phyloP scores from a whole-genome alignment of 2,797 vertebrate genomes.

The Sarcophilus harrisii region DNA sequence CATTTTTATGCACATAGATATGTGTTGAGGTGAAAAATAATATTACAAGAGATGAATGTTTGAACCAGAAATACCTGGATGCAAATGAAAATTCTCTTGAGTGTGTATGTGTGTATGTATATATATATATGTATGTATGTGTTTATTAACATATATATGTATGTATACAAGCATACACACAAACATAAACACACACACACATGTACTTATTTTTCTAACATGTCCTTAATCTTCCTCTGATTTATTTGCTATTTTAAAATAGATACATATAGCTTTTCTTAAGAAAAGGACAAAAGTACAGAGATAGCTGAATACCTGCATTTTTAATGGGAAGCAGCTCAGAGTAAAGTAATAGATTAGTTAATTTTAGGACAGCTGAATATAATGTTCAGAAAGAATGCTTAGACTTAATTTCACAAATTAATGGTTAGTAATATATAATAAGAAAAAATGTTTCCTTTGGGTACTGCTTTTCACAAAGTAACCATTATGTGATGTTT shows the following conservation, averaged over 20 bases:
- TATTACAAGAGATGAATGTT: background rate
- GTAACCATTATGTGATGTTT: constrained; percentile 56
- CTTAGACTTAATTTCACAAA: constrained; percentile 46
- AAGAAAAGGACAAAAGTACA: constrained; percentile 55
- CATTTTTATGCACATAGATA: constrained; percentile 50
- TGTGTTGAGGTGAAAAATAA: background rate
- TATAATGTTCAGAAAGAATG: constrained; percentile 46
- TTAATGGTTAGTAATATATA: constrained; percentile 26
- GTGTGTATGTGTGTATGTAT: background rate
- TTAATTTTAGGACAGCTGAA: constrained; percentile 52
- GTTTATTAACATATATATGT: background rate
- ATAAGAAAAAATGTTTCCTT: constrained; percentile 35
- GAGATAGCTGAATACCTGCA: constrained; percentile 38
- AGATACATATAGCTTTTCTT: constrained; percentile 12
- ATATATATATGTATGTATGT: background rate
- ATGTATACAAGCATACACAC: background rate
- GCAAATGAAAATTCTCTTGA: constrained; percentile 23
- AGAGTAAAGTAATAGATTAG: constrained; percentile 55
- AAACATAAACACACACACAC: background rate
- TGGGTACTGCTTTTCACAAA: constrained; percentile 53
- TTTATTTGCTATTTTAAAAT: background rate
- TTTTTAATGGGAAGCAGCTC: constrained; percentile 50
- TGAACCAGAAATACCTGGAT: constrained; percentile 37
- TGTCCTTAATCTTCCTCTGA: constrained; percentile 9
- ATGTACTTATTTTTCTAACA: constrained; percentile 7